phyloP scores from a whole-genome alignment of 2,113 vertebrate genomes.

The Mirounga angustirostris region DNA sequence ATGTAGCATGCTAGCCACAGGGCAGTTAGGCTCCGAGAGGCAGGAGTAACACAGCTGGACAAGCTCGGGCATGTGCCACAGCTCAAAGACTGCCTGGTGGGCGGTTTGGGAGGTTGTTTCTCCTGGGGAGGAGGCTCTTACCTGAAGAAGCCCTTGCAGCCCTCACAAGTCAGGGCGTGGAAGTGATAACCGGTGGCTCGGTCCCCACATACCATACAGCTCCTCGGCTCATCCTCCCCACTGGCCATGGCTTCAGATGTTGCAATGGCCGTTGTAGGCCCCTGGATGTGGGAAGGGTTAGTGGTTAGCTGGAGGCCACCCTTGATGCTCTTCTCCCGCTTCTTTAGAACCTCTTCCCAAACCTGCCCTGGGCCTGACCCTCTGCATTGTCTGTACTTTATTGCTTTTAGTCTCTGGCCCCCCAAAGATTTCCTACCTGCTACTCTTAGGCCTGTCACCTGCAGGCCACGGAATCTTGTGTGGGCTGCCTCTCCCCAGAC shows the following conservation, averaged over 20 bases:
- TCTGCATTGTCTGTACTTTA: neutral
- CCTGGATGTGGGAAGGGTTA: neutral
- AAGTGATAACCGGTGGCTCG: constrained; percentile 87
- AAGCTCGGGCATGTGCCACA: neutral
- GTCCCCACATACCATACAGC: constrained; percentile 86
- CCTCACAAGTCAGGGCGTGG: constrained; percentile 85
- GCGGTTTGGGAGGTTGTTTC: neutral
- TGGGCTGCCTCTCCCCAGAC: neutral
- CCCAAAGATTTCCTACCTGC: constrained; percentile 24
- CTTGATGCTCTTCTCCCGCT: neutral
- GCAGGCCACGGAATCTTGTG: neutral
- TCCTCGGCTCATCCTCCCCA: constrained; percentile 49
- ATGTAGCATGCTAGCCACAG: neutral
- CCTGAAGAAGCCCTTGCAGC: constrained; percentile 87
- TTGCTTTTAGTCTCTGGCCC: neutral
- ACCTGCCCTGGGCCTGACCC: neutral
- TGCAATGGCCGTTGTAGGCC: neutral
- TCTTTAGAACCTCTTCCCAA: neutral
- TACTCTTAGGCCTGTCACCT: neutral
- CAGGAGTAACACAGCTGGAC: neutral
- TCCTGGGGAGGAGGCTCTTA: neutral
- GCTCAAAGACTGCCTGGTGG: neutral
- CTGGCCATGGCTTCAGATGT: neutral
- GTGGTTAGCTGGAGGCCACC: neutral
- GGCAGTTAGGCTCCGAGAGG: neutral